These are phyloP conservation scores for Apis cerana DNA, from an alignment of 1,140 invertebrate genomes.

Conservation along the genomic window DNA sequence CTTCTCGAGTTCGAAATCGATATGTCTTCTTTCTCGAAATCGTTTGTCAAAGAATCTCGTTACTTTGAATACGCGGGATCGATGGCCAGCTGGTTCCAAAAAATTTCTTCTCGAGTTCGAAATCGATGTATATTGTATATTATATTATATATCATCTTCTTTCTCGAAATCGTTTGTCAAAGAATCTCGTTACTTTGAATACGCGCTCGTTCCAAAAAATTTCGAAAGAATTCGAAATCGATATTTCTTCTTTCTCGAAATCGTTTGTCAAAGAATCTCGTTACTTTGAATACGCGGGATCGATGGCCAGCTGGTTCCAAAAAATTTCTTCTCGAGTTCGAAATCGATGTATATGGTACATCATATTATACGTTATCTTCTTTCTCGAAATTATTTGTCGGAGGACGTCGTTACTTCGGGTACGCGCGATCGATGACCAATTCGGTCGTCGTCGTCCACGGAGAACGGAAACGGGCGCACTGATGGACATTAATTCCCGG, in stretches of 20 bases:
- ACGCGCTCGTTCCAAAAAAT: background rate
- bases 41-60: no score
- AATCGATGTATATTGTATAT: no score
- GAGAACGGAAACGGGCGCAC: conserved; percentile 12
- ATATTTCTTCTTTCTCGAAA: background rate
- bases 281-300: no score
- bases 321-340: background rate
- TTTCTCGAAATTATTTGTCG: background rate
- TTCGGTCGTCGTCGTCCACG: background rate
- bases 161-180: background rate
- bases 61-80: no score
- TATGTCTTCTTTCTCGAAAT: no score
- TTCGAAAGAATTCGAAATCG: background rate
- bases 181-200: no score
- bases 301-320: no score
- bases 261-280: no score
- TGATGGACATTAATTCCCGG: conserved; percentile 5
- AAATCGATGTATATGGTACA: background rate
- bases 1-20: no score
- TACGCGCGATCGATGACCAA: conserved; percentile 3
- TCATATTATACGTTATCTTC: background rate
- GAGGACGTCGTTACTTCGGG: no score
- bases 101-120: no score
- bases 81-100: no score
- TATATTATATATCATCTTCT: background rate